Evolutionary conservation across 2,797 vertebrate species (phyloP), one percentile per base, ranked within the genome.

Genomic region (Oryzias dopingdopingensis): DNA sequence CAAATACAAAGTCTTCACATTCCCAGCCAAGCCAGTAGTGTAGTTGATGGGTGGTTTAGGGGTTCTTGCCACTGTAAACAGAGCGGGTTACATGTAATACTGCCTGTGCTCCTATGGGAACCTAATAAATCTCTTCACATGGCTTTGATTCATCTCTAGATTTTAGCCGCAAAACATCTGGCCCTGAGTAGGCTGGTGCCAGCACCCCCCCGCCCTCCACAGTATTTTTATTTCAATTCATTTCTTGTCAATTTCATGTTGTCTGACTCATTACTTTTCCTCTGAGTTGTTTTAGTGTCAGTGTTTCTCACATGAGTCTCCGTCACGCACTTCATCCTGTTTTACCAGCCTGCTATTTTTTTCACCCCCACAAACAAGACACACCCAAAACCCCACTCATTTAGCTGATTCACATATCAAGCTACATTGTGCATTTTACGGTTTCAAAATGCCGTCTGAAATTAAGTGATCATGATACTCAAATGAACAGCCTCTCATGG

Each of bases 161-260:
- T 88, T 90, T 88, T 89, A 88, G 86, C 86, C 88, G 79, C 86
- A 91, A 90, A 92, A 92, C 90, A 92, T 92, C 91, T 92, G 91
- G 91, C 86, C 83, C 74, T 20, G 66, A 85, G 76, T 83, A 76
- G 80, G 64, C 75, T 84, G 84, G 86, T 89, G 86, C 88, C 85
- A 88, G 86, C 80, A 81, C 72, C 84, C 82, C 80, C 77, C 60
- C 79, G 77, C 67, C 57, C 57, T 47, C 14, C 80, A 60, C 73
- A 18, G 5, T 62, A 52, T 79, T 62, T 72, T 69, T 78, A 65
- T 72, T 64, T 70, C 61, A 44, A 24, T 74, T 58, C 66, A 54
- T 74, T 69, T 82, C 70, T 76, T 74, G 83, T 88, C 82, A 83
- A 83, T 87, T 88, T 77, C 74, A 84, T 79, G 74, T 83, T 81